Evolutionary conservation across 2,797 vertebrate species (phyloP), one percentile per base, ranked within the genome.

Genomic region (Naso thynnoides): DNA sequence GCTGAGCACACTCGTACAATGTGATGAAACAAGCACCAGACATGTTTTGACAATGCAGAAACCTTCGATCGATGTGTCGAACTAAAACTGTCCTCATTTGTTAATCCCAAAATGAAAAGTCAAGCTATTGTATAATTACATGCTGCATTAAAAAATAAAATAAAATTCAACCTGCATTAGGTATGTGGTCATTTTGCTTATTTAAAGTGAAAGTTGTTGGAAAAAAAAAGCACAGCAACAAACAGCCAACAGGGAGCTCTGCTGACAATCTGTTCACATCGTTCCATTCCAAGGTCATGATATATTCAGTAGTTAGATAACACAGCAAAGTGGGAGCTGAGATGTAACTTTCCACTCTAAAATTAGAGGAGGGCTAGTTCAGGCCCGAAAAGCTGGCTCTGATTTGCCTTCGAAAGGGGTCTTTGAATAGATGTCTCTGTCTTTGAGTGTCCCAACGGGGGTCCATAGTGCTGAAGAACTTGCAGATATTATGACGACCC

Each of bases 1-100:
- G 49, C 72, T 56, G 59, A 84, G 63, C 58, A 59, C 63, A 62
- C 74, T 38, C 58, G 44, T 66, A 62, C 49, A 82, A 64, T n/a
- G 60, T 36, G 41, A 56, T 69, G 31, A 41, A 81, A 74, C 69
- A 75, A 87, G 79, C 81, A 87, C 81, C 82, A 78, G 78, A 67
- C 64, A 39, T 70, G 76, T 76, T 81, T 76, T 57, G 62, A 73
- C 38, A 73, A 76, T 19, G 58, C 29, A 79, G 38, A 49, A 75
- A 66, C 10, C 9, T 38, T 48, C n/a, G 26, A 45, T 64, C 23
- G 39, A 57, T 33, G 42, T 74, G 59, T 70, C 26, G 61, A 47
- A 64, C 27, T 54, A 11, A 9, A 49, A 39, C 16, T 33, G 26
- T 26, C 24, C 38, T 69, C 31, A 33, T 55, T 15, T 79, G 65